Percentiles rank a stretch among this genome's conserved stretches.
phyloP scores from a whole-genome alignment of 2,113 vertebrate species.

The Labeo rohita region DNA sequence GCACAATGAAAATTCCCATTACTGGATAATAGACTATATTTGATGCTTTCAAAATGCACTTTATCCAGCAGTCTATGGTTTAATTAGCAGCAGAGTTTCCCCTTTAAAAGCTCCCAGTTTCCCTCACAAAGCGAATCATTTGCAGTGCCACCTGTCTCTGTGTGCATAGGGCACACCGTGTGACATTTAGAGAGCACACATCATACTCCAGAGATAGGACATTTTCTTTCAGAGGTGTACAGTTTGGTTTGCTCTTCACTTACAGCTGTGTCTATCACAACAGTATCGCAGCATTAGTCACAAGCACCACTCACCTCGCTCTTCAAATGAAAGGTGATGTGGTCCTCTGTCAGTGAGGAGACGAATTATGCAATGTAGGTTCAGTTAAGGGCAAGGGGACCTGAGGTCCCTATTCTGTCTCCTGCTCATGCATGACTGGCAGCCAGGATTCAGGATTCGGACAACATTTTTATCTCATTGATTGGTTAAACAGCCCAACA shows the following conservation, averaged over 20 bases:
- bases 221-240: constrained; percentile 22
- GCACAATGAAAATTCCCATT: constrained; percentile 14
- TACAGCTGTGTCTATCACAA: constrained; percentile 16
- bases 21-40: constrained; percentile 9
- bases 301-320: constrained; percentile 22
- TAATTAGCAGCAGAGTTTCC: constrained; percentile 3
- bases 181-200: constrained; percentile 40
- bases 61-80: background rate
- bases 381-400: background rate
- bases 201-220: constrained; percentile 34
- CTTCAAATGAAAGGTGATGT: constrained; percentile 34
- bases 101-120: constrained; percentile 1
- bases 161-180: constrained; percentile 13
- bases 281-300: constrained; percentile 23
- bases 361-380: background rate
- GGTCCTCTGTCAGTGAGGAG: constrained; percentile 9
- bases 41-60: constrained; percentile 14
- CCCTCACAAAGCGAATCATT: background rate
- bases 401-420: background rate
- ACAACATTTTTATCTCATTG: background rate
- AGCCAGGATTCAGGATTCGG: background rate
- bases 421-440: background rate
- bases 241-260: constrained; percentile 28
- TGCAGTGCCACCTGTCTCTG: constrained; percentile 26
- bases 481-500: too few species aligned